These are phyloP conservation scores for Corythaixoides concolor DNA, from an alignment of 2,113 vertebrate genomes.

Conservation along the genomic window DNA sequence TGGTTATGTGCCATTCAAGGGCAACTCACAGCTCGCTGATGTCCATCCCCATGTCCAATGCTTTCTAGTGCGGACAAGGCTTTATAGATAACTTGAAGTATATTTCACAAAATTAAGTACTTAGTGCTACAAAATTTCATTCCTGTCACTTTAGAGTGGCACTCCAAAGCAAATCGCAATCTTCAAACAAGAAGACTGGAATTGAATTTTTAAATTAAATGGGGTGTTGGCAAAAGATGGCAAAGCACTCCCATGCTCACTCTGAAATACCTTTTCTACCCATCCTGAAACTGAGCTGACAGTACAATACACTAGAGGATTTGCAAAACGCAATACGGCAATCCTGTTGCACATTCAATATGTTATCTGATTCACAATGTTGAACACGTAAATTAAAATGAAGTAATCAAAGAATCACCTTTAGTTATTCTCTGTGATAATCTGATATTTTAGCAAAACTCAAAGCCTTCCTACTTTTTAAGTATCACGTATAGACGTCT, in stretches of 20 bases:
- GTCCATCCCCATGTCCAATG: rapidly evolving
- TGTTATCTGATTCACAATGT: background rate
- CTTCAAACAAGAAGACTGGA: background rate
- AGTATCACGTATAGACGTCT: background rate
- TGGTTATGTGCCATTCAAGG: background rate
- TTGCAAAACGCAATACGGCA: background rate
- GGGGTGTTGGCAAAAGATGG: background rate
- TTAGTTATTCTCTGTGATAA: background rate
- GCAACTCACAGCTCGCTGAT: background rate
- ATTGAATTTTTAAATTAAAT: background rate
- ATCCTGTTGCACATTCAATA: background rate
- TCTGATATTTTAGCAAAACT: background rate
- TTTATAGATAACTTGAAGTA: background rate
- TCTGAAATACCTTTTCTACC: background rate
- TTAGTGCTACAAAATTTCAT: background rate
- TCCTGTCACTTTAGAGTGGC: background rate
- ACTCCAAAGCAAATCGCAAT: background rate
- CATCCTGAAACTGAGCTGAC: background rate
- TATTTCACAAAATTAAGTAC: background rate
- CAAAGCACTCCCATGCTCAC: background rate
- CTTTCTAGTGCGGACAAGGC: background rate
- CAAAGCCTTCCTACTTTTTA: background rate
- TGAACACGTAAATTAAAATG: background rate
- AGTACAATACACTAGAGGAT: background rate
- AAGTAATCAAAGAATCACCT: background rate